Evolutionary conservation across 2,797 vertebrate genomes (phyloP).

Genomic region (Pseudomugil tenellus): DNA sequence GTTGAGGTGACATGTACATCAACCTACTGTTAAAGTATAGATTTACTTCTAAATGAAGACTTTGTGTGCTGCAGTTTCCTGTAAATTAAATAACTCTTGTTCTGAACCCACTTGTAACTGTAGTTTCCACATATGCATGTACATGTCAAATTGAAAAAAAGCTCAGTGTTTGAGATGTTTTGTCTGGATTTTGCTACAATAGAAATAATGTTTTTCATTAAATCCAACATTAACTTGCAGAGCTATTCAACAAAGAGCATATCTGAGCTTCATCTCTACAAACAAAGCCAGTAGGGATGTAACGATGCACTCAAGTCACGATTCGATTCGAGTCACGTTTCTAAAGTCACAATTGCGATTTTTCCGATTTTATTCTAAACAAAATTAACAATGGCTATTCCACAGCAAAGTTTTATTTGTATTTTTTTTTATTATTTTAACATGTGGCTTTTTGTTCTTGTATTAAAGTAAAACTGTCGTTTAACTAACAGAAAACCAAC

Average conservation of each 20-base stretch:
- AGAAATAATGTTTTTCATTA: no score
- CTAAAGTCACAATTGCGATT: no score
- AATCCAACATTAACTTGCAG: neutral
- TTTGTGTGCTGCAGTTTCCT: conserved; percentile 4
- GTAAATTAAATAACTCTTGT: neutral
- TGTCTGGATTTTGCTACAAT: neutral
- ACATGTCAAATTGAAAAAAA: neutral
- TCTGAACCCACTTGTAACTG: neutral
- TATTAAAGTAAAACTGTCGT: no score
- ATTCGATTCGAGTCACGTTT: no score
- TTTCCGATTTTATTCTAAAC: no score
- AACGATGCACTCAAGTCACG: no score
- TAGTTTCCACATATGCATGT: neutral
- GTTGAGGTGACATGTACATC: conserved; percentile 21
- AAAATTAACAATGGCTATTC: no score
- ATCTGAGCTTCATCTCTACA: neutral
- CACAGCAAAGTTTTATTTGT: no score
- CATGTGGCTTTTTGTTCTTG: no score
- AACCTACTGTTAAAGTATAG: neutral
- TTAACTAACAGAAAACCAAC: no score
- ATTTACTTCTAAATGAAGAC: conserved; percentile 1
- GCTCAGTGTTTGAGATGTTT: neutral
- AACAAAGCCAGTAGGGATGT: no score
- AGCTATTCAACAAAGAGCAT: neutral
- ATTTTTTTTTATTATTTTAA: no score